phyloP scores from a whole-genome alignment of 2,113 vertebrate genomes.

The Coregonus clupeaformis region DNA sequence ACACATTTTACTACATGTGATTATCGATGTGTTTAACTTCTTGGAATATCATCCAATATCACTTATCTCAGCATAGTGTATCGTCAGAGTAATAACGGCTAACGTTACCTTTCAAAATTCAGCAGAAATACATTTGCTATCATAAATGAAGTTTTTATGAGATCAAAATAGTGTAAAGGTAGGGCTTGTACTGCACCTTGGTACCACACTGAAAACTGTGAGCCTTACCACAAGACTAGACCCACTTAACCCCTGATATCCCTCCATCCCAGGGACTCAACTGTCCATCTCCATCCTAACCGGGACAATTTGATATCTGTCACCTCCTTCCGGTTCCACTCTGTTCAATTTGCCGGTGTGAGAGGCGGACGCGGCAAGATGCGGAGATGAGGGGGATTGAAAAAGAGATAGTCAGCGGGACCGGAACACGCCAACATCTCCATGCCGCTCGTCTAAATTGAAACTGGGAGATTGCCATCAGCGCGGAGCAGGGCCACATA shows the following conservation, averaged over 20 bases:
- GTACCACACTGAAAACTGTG: no score
- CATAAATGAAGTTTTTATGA: no score
- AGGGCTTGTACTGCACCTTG: no score
- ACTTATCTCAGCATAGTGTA: no score
- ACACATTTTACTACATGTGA: no score
- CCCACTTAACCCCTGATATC: not conserved
- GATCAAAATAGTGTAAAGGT: no score
- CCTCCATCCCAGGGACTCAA: conserved; percentile 4
- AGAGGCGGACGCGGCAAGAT: not conserved
- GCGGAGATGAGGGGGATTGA: conserved; percentile 1
- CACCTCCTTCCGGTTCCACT: conserved; percentile 10
- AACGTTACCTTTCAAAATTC: no score
- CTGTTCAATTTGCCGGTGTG: not conserved
- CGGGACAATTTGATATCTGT: not conserved
- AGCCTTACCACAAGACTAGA: not conserved
- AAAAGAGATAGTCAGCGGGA: conserved; percentile 41
- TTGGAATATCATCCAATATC: no score
- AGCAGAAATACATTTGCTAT: no score
- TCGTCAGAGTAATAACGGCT: no score
- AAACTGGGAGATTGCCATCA: conserved; percentile 43
- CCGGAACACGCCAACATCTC: conserved; percentile 24
- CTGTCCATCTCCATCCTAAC: conserved; percentile 20
- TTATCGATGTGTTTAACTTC: no score
- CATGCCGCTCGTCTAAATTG: conserved; percentile 28
- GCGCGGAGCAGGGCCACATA: conserved; percentile 11